Conservation (phyloP, 1,140 invertebrate genomes). For the Drosophila neocordata region DNA sequence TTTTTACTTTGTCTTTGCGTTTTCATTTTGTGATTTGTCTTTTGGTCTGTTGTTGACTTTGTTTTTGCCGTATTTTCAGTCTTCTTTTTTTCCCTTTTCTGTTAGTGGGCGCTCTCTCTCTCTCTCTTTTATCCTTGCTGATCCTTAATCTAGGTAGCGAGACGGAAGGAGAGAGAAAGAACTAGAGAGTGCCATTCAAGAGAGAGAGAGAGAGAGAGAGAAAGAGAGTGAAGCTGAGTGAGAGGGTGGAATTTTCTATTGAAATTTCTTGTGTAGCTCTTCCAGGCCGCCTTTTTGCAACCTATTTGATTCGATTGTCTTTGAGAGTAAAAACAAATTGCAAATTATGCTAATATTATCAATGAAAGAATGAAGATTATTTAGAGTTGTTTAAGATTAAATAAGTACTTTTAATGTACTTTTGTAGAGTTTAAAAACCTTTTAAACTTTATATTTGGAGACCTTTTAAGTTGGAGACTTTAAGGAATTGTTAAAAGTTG, state of each 20-base stretch:
- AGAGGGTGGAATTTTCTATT: slow-evolving; percentile 35
- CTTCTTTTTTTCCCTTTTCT: slow-evolving; percentile 12
- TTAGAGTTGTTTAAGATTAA: no score
- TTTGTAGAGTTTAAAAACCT: no score
- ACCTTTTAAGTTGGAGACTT: neutral
- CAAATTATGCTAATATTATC: neutral
- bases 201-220: neutral
- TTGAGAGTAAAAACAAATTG: neutral
- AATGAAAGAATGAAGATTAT: no score
- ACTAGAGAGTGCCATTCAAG: neutral
- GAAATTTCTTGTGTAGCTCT: slow-evolving; percentile 22
- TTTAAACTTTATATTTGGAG: no score
- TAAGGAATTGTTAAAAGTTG: neutral
- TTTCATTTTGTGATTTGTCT: slow-evolving; percentile 32
- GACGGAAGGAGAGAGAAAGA: neutral
- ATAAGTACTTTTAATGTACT: no score
- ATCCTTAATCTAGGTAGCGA: slow-evolving; percentile 47
- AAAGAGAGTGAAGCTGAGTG: slow-evolving; percentile 14
- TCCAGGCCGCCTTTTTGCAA: neutral
- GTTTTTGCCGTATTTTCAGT: slow-evolving; percentile 34
- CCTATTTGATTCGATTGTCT: neutral
- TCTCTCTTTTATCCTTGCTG: slow-evolving; percentile 15
- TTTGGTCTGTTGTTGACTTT: slow-evolving; percentile 46
- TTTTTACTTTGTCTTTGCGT: slow-evolving; percentile 55
- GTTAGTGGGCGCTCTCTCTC: slow-evolving; percentile 26